Percentiles rank a stretch among this genome's conserved stretches.
Conservation (phyloP, 2,888 invertebrate species). For the Stenodera caucasica region DNA sequence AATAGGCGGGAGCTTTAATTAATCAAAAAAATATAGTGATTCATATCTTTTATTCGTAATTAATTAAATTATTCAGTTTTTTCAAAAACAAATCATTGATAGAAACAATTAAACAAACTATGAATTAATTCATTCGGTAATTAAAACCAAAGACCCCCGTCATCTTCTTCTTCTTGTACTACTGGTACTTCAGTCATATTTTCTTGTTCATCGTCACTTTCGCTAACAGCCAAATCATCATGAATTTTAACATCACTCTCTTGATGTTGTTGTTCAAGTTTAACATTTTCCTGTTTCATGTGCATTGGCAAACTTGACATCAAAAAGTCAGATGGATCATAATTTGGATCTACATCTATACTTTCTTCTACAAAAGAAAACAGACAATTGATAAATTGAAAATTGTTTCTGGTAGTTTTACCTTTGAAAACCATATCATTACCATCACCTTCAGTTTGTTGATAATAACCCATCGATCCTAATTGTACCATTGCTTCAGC, state of each 20-base stretch:
- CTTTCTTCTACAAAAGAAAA: constrained; percentile 63
- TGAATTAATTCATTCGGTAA: too few species aligned
- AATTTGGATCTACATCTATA: constrained; percentile 77
- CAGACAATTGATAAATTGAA: constrained; percentile 15
- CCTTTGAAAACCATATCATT: constrained; percentile 48
- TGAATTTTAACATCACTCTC: constrained; percentile 64
- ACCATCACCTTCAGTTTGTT: constrained; percentile 47
- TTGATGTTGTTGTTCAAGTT: constrained; percentile 37
- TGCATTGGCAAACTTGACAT: constrained; percentile 58
- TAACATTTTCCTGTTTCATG: constrained; percentile 37
- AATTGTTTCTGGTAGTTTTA: constrained; percentile 24
- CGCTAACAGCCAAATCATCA: constrained; percentile 75
- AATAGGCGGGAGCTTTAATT: neutral
- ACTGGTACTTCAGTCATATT: constrained; percentile 33
- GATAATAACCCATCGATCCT: constrained; percentile 67
- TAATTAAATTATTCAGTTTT: too few species aligned
- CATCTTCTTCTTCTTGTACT: constrained; percentile 55
- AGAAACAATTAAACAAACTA: too few species aligned
- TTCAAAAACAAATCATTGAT: too few species aligned
- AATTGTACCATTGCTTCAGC: constrained; percentile 79
- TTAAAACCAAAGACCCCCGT: constrained; percentile 64
- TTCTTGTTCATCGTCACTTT: constrained; percentile 69
- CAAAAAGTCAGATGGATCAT: constrained; percentile 85
- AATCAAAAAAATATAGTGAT: too few species aligned
- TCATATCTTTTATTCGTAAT: too few species aligned